Conservation (phyloP, 2,113 vertebrate genomes). For the Gambusia holbrooki region DNA sequence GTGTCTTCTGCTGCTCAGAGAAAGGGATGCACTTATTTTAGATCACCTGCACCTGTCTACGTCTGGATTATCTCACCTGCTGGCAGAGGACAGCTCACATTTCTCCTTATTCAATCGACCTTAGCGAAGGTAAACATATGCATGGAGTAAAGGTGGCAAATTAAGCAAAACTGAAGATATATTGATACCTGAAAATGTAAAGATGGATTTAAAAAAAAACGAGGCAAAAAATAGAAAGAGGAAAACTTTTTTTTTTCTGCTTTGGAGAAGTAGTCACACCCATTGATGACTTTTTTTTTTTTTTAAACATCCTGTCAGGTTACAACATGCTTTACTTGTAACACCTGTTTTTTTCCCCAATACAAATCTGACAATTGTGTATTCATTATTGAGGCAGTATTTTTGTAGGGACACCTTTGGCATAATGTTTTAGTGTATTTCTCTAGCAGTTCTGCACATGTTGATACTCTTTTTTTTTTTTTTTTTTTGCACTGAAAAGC, state of each 20-base stretch:
- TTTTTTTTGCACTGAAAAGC: background rate
- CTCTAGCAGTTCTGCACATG: background rate
- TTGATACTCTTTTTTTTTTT: background rate
- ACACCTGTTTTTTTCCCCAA: too few relatives aligned
- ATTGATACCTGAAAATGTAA: background rate
- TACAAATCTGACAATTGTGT: too few relatives aligned
- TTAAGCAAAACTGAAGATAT: constrained; percentile 9
- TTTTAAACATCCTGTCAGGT: too few relatives aligned
- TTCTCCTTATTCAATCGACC: constrained; percentile 66
- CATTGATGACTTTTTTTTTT: too few relatives aligned
- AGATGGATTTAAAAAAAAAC: background rate
- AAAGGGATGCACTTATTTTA: constrained; percentile 66
- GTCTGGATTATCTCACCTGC: constrained; percentile 62
- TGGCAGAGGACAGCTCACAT: constrained; percentile 59
- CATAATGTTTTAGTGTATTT: too few relatives aligned
- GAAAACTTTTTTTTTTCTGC: too few relatives aligned
- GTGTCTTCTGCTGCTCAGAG: constrained; percentile 34
- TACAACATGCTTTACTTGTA: too few relatives aligned
- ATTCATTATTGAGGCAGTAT: too few relatives aligned
- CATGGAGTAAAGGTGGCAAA: constrained; percentile 11
- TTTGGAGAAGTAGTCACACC: too few relatives aligned
- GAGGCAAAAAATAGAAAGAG: background rate
- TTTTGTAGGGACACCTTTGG: too few relatives aligned
- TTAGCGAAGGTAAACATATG: constrained; percentile 46
- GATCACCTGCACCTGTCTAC: constrained; percentile 30